Evolutionary conservation across 2,797 vertebrate genomes (phyloP).

Genomic region (Limosa lapponica): DNA sequence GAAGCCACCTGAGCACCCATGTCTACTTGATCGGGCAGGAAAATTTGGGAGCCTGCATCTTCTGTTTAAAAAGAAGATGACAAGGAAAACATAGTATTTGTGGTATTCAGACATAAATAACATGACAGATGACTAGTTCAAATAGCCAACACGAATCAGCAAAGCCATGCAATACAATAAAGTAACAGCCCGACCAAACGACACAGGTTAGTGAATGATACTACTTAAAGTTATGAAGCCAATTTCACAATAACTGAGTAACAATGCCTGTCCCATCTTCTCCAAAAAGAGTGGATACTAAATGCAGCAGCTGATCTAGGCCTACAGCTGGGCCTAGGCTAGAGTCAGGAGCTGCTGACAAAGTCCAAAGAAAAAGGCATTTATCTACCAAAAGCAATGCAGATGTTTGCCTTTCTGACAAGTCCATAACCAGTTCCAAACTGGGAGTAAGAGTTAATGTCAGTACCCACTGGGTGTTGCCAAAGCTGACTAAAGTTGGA

Average conservation of each 20-base stretch:
- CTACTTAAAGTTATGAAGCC: neutral
- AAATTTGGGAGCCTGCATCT: conserved; percentile 83
- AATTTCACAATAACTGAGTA: neutral
- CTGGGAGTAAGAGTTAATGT: neutral
- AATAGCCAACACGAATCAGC: neutral
- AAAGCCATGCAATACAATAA: neutral
- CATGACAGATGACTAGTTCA: neutral
- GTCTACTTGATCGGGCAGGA: conserved; percentile 85
- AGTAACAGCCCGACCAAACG: neutral
- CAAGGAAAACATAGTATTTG: neutral
- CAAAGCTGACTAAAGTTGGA: neutral
- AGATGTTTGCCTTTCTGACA: neutral
- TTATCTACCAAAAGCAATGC: neutral
- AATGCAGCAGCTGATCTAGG: neutral
- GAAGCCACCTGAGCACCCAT: conserved; percentile 93
- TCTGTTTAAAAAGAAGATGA: conserved; percentile 73
- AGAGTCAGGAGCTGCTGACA: neutral
- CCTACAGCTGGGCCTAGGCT: neutral
- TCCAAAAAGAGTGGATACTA: neutral
- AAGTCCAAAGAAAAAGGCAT: neutral
- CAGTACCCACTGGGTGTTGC: neutral
- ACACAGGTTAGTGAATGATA: neutral
- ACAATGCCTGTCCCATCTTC: neutral
- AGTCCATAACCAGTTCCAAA: neutral
- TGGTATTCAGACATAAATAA: neutral